These are phyloP conservation scores for Lepidothrix coronata DNA, from an alignment of 2,113 vertebrate genomes.

Conservation along the genomic window DNA sequence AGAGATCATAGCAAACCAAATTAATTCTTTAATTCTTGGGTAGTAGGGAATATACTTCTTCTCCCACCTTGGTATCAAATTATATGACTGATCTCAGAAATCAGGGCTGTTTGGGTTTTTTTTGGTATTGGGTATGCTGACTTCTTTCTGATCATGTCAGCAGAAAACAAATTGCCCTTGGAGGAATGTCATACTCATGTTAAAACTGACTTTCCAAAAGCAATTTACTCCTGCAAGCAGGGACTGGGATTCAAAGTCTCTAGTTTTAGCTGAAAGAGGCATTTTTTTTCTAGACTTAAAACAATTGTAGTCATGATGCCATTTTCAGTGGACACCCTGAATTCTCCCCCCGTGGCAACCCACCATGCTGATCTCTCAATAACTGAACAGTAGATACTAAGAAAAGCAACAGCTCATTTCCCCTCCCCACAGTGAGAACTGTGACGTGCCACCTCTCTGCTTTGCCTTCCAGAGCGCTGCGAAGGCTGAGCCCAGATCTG, in stretches of 20 bases:
- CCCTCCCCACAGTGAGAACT: background rate
- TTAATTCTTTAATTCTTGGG: conserved; percentile 69
- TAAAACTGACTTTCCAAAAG: conserved; percentile 55
- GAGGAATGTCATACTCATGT: background rate
- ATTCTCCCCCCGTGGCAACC: background rate
- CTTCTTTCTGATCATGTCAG: background rate
- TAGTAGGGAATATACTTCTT: conserved; percentile 9
- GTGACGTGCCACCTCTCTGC: background rate
- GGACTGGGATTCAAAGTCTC: conserved; percentile 1
- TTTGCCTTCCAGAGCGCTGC: background rate
- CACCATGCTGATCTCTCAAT: background rate
- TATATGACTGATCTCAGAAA: background rate
- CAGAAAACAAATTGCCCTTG: background rate
- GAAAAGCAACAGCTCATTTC: background rate
- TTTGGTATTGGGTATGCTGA: background rate
- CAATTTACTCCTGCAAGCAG: conserved; percentile 13
- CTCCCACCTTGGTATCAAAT: background rate
- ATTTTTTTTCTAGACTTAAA: background rate
- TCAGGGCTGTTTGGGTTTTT: background rate
- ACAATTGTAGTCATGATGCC: background rate
- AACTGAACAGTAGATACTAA: background rate
- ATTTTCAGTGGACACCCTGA: background rate
- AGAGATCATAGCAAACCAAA: conserved; percentile 61
- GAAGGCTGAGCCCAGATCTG: background rate
- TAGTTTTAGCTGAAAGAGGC: conserved; percentile 41